Conservation (phyloP, 2,888 invertebrate genomes). For the Steromphala cineraria region DNA sequence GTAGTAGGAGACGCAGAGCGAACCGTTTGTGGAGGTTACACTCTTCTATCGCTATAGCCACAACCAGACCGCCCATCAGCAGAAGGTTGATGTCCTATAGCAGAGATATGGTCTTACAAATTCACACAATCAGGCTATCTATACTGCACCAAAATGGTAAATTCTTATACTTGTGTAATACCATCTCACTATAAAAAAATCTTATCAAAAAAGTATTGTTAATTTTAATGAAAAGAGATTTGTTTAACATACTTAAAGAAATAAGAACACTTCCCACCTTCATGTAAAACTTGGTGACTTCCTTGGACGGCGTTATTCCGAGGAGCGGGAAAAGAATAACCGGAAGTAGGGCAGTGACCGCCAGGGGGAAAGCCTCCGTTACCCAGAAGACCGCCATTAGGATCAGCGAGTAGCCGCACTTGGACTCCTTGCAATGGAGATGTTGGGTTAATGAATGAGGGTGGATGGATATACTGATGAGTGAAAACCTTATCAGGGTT, state of each 20-base stretch:
- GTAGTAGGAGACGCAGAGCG: conserved; percentile 87
- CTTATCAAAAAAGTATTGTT: too few species aligned
- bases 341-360: conserved; percentile 70
- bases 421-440: conserved; percentile 51
- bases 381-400: conserved; percentile 70
- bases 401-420: conserved; percentile 61
- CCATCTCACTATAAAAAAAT: too few species aligned
- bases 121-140: too few species aligned
- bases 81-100: conserved; percentile 62
- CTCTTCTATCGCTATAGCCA: conserved; percentile 80
- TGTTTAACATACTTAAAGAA: too few species aligned
- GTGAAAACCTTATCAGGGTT: too few species aligned
- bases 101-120: too few species aligned
- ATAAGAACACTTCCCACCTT: conserved; percentile 37
- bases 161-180: too few species aligned
- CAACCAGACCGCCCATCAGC: conserved; percentile 32
- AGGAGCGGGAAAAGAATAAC: conserved; percentile 68
- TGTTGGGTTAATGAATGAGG: not conserved
- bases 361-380: conserved; percentile 67
- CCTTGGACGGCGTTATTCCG: conserved; percentile 63
- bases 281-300: conserved; percentile 61
- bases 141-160: too few species aligned
- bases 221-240: too few species aligned
- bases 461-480: not conserved
- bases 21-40: conserved; percentile 91